Evolutionary conservation across 2,888 invertebrate genomes (phyloP), one percentile per base, ranked within the genome.

Genomic region (Tachina grossa): DNA sequence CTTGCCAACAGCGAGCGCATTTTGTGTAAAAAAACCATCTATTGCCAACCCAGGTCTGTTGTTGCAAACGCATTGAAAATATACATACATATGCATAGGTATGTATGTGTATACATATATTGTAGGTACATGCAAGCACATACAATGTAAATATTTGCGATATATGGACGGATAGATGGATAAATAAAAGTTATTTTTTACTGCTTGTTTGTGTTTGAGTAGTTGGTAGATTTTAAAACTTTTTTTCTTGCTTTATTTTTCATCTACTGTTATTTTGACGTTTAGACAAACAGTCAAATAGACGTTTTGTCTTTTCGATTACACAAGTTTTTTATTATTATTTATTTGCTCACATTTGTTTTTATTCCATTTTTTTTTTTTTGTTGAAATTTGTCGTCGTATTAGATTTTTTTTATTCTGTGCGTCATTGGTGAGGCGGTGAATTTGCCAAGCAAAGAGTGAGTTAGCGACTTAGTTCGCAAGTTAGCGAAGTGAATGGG

Each of bases 251-350:
- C 68, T 63, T 57, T 55, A 45, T 39, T 55, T 75, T n/a, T 47
- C 11, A n/a, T 31, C 16, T 57, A 39, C 8, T 61, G 19, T 53
- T 75, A 68, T 75, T 68, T 75, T 69, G 85, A 74, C 85, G 75
- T 82, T 85, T 69, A 55, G 85, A 31, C 77, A 84, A 65, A 77
- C 81, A 77, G 72, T 77, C 81, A 69, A 68, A 61, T 65, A 69
- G 74, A 74, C 78, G 76, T 66, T 84, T 77, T 84, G 84, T 78
- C 76, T 59, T 84, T 71, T 71, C 59, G 59, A 61, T 81, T 81
- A 72, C 72, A 77, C 51, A 76, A 69, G 63, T 65, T 68, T 63
- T 53, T 78, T 65, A 19, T 63, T 76, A 57, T 71, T 71, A 66
- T 77, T 71, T 77, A 76, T 77, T 77, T 75, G 45, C 53, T 68